phyloP scores from a whole-genome alignment of 1,140 invertebrate genomes.

The Solen grandis region DNA sequence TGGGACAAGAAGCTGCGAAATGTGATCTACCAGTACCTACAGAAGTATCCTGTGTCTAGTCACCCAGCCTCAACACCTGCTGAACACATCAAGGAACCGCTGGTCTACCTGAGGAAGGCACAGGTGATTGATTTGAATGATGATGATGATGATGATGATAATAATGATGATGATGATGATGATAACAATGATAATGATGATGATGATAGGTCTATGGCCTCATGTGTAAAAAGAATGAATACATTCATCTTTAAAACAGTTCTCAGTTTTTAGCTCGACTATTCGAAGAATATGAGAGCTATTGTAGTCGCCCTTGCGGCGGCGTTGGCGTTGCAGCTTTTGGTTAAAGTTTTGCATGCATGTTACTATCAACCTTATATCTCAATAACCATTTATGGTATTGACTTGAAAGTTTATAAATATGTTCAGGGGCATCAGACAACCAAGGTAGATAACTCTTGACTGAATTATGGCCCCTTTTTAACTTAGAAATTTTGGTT shows the following conservation, averaged over 20 bases:
- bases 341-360: too few species aligned
- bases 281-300: too few species aligned
- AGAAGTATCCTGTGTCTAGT: conserved; percentile 62
- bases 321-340: too few species aligned
- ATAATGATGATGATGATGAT: conserved; percentile 36
- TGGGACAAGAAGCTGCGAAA: conserved; percentile 77
- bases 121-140: conserved; percentile 82
- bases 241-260: not conserved
- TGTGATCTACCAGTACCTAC: conserved; percentile 73
- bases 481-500: too few species aligned
- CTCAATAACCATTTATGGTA: too few species aligned
- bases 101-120: conserved; percentile 88
- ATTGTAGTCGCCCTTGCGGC: too few species aligned
- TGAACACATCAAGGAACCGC: conserved; percentile 81
- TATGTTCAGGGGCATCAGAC: too few species aligned
- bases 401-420: too few species aligned
- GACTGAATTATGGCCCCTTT: too few species aligned
- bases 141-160: not conserved
- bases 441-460: too few species aligned
- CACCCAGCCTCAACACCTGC: conserved; percentile 55
- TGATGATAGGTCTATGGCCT: conserved; percentile 3
- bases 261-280: too few species aligned
- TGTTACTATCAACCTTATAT: too few species aligned
- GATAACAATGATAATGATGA: conserved; percentile 22
- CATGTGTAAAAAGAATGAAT: not conserved